Conservation (phyloP, 30 jellyfish, hydroid and myxozoan genomes). For the Aurelia aurita complex sp. Pacific region DNA sequence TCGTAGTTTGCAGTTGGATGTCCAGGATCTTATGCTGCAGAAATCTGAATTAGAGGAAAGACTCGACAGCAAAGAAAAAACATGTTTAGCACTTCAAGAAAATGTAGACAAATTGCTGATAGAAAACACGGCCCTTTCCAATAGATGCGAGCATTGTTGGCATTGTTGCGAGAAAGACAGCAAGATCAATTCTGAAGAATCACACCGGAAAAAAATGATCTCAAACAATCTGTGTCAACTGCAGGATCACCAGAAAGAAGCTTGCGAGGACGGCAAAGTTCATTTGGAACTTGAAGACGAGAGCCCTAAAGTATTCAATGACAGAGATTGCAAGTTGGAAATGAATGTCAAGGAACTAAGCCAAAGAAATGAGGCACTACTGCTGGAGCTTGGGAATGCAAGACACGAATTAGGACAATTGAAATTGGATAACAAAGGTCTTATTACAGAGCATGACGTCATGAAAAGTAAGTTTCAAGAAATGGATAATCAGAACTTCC, state of each 20-base stretch:
- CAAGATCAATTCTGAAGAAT: not conserved
- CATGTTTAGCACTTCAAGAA: not conserved
- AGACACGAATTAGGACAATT: too few relatives aligned
- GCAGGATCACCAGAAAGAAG: not conserved
- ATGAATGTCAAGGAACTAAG: constrained; percentile 16
- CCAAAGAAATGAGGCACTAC: not conserved
- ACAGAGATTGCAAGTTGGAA: constrained; percentile 5
- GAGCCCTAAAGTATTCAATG: not conserved
- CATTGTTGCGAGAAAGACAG: not conserved
- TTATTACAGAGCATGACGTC: not conserved
- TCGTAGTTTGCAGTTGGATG: constrained; percentile 9
- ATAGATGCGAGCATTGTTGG: not conserved
- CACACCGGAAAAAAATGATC: not conserved
- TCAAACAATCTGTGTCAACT: constrained; percentile 6
- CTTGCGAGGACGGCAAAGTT: not conserved
- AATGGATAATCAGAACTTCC: too few relatives aligned
- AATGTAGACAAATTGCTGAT: not conserved
- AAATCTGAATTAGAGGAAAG: constrained; percentile 6
- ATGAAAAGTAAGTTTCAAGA: too few relatives aligned
- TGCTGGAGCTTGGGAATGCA: too few relatives aligned
- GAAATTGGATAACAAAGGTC: too few relatives aligned
- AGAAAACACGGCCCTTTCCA: not conserved
- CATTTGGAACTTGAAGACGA: not conserved
- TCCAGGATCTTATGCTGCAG: not conserved
- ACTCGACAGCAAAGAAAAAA: not conserved